These are phyloP conservation scores for Cataglyphis livida DNA, from an alignment of 2,888 invertebrate species.

Conservation along the genomic window DNA sequence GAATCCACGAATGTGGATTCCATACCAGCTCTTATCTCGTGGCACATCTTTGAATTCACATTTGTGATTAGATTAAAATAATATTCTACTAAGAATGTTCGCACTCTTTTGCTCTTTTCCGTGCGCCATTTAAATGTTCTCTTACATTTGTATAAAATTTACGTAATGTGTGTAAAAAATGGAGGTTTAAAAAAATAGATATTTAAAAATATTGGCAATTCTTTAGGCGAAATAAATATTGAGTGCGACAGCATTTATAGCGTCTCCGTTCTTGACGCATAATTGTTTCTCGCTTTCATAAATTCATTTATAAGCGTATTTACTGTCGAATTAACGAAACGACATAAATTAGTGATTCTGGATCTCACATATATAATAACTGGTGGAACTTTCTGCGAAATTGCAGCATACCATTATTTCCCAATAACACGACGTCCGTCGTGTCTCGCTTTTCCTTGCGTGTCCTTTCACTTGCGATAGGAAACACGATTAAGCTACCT, in stretches of 20 bases:
- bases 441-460: conserved; percentile 56
- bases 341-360: conserved; percentile 29
- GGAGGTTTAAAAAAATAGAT: background rate
- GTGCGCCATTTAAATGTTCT: background rate
- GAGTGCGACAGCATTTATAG: background rate
- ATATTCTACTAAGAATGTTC: conserved; percentile 8
- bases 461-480: conserved; percentile 61
- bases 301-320: conserved; percentile 19
- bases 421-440: conserved; percentile 50
- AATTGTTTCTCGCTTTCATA: conserved; percentile 23
- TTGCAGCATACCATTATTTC: conserved; percentile 61
- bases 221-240: background rate
- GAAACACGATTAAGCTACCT: conserved; percentile 54
- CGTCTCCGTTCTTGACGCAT: background rate
- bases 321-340: conserved; percentile 24
- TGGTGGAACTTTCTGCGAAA: conserved; percentile 60
- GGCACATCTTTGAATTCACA: conserved; percentile 49
- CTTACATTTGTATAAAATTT: conserved; percentile 30
- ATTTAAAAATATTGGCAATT: background rate
- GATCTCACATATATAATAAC: conserved; percentile 45
- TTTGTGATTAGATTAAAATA: conserved; percentile 58
- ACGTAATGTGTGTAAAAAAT: conserved; percentile 1
- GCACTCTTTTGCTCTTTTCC: background rate
- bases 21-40: conserved; percentile 56
- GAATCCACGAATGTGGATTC: conserved; percentile 33